Evolutionary conservation across 1,140 invertebrate species (phyloP).

Genomic region (Drosophila auraria): DNA sequence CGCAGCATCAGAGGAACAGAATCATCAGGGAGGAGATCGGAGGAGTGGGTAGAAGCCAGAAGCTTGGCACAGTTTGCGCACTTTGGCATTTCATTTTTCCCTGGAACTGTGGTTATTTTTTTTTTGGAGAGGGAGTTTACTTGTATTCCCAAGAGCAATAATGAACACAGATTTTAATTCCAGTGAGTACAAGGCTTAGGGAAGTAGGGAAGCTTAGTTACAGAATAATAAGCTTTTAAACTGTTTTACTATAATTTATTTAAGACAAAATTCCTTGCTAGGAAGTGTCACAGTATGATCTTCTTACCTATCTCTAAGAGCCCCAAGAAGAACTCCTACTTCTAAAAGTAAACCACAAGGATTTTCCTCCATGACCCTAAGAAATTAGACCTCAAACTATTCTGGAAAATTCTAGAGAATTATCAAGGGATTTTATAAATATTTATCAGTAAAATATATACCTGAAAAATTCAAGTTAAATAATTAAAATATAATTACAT

Average conservation of each 20-base stretch:
- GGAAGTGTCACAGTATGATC: no score
- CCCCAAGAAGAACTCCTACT: not conserved
- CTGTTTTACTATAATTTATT: not conserved
- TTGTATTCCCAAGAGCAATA: conserved; percentile 21
- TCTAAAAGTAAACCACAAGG: not conserved
- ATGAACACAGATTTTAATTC: not conserved
- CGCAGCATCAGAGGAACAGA: conserved; percentile 12
- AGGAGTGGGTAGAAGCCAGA: conserved; percentile 28
- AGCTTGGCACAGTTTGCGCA: conserved; percentile 74
- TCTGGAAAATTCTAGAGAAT: not conserved
- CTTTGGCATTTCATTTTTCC: conserved; percentile 46
- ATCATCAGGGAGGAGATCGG: conserved; percentile 15
- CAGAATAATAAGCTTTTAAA: not conserved
- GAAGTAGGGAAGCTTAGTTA: not conserved
- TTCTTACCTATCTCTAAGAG: no score
- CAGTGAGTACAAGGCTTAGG: not conserved
- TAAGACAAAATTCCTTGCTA: no score
- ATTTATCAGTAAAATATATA: not conserved
- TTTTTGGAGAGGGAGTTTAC: conserved; percentile 1
- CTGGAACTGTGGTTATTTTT: conserved; percentile 14
- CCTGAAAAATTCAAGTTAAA: not conserved
- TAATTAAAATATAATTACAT: not conserved
- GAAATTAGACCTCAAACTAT: not conserved
- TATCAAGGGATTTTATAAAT: not conserved
- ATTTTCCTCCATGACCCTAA: no score